Evolutionary conservation across 2,888 invertebrate species (phyloP).

Genomic region (Drosophila meridiana): DNA sequence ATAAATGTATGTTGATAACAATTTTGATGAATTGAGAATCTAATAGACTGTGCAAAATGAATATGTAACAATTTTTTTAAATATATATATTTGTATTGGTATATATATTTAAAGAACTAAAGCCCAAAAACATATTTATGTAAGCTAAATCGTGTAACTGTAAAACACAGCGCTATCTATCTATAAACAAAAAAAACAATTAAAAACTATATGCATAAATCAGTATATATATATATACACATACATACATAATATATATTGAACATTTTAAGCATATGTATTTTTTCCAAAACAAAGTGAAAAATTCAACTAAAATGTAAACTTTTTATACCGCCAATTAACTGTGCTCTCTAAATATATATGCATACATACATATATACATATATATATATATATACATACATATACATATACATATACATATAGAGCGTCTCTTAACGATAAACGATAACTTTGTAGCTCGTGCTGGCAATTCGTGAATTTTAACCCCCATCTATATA

Average conservation of each 20-base stretch:
- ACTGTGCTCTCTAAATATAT: slow-evolving; percentile 72
- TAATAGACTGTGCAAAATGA: slow-evolving; percentile 78
- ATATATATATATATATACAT: slow-evolving; percentile 26
- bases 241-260: slow-evolving; percentile 27
- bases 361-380: slow-evolving; percentile 39
- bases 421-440: slow-evolving; percentile 17
- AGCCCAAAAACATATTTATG: slow-evolving; percentile 49
- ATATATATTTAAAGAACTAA: slow-evolving; percentile 58
- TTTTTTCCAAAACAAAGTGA: slow-evolving; percentile 39
- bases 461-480: slow-evolving; percentile 18
- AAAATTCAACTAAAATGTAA: slow-evolving; percentile 47
- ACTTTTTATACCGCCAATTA: slow-evolving; percentile 80
- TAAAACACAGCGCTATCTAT: slow-evolving; percentile 57
- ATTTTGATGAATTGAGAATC: slow-evolving; percentile 80
- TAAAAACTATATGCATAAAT: slow-evolving; percentile 34
- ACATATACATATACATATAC: slow-evolving; percentile 38
- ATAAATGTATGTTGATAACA: slow-evolving; percentile 75
- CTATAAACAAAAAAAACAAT: neutral
- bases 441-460: slow-evolving; percentile 24
- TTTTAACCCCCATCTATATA: slow-evolving; percentile 45
- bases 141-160: slow-evolving; percentile 56
- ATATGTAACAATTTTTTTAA: slow-evolving; percentile 61
- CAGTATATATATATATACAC: slow-evolving; percentile 29
- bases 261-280: slow-evolving; percentile 38
- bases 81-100: slow-evolving; percentile 61